A percentile compares a stretch with the other conserved stretches of the same genome.
Evolutionary conservation across 2,113 vertebrate species (phyloP).

Genomic region (Macquaria ambigua): DNA sequence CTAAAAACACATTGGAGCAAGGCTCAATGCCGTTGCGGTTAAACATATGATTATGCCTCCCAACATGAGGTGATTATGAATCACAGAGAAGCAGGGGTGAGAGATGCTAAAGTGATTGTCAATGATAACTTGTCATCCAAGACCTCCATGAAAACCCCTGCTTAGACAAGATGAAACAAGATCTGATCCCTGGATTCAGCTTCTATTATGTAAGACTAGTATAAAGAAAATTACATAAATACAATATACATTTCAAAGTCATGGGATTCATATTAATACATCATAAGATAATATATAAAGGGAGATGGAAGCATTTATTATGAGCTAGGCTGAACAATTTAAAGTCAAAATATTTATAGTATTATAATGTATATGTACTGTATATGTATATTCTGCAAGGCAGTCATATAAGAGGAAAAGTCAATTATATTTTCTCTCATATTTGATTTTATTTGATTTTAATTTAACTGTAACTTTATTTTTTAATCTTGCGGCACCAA

Average conservation of each 20-base stretch:
- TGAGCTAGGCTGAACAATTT: background rate
- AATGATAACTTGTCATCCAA: slow-evolving; percentile 22
- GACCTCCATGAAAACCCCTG: slow-evolving; percentile 1
- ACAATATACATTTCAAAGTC: background rate
- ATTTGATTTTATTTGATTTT: slow-evolving; percentile 20
- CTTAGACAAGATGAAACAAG: slow-evolving; percentile 3
- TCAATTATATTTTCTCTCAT: background rate
- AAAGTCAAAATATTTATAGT: background rate
- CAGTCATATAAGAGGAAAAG: slow-evolving; percentile 4
- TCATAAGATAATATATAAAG: slow-evolving; percentile 18
- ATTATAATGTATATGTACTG: background rate
- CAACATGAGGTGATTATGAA: slow-evolving; percentile 44
- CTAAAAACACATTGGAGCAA: slow-evolving; percentile 38
- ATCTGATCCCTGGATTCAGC: background rate
- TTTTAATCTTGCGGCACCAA: slow-evolving; percentile 25
- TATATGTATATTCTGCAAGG: background rate
- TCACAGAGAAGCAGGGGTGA: slow-evolving; percentile 28
- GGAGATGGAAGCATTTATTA: slow-evolving; percentile 13
- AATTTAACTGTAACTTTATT: slow-evolving; percentile 28
- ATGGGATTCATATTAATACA: slow-evolving; percentile 16
- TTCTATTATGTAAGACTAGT: background rate
- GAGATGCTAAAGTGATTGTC: slow-evolving; percentile 44
- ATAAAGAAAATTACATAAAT: background rate
- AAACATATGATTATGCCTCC: slow-evolving; percentile 46
- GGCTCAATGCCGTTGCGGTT: slow-evolving; percentile 11